phyloP scores from a whole-genome alignment of 2,797 vertebrate genomes.

The Lophotriccus pileatus region DNA sequence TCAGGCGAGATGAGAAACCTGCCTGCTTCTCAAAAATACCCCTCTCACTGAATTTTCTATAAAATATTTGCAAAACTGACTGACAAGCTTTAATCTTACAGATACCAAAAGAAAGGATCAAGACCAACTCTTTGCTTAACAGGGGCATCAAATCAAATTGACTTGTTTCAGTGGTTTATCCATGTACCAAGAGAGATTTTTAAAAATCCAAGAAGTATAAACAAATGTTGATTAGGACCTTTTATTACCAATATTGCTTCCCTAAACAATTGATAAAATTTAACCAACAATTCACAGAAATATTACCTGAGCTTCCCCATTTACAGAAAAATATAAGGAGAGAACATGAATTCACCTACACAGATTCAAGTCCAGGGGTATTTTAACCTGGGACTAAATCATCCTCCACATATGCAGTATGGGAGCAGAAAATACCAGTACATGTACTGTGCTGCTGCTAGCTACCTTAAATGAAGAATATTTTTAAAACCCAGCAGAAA shows the following conservation, averaged over 20 bases:
- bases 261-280: not conserved
- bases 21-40: not conserved
- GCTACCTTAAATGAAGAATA: not conserved
- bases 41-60: not conserved
- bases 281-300: not conserved
- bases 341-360: not conserved
- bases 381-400: not conserved
- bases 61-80: not conserved
- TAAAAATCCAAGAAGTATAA: rapidly evolving
- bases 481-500: not conserved
- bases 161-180: not conserved
- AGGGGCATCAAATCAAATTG: not conserved
- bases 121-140: not conserved
- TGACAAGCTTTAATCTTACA: not conserved
- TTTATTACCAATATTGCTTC: not conserved
- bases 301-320: not conserved
- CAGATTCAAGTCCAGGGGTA: rapidly evolving
- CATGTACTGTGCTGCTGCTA: not conserved
- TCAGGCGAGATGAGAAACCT: not conserved
- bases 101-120: not conserved
- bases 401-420: not conserved
- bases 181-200: not conserved
- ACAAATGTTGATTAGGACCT: not conserved
- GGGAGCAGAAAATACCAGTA: not conserved
- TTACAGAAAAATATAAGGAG: not conserved